Evolutionary conservation across 1,140 invertebrate species (phyloP), one percentile per base, ranked within the genome.

Genomic region (Pentalonia nigronervosa): DNA sequence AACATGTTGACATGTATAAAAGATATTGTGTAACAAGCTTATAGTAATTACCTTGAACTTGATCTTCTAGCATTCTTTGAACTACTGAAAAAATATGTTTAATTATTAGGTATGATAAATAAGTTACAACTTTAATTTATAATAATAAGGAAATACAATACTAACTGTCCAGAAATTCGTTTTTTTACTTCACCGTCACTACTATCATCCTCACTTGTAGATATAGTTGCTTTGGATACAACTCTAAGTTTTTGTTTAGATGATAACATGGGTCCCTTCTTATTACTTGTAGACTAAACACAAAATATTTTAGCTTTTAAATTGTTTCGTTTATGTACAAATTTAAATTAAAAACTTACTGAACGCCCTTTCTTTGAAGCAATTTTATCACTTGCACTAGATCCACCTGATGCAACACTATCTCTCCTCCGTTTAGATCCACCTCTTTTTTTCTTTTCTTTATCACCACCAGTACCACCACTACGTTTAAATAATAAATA

Each of bases 191-290:
- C 96, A 94, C 96, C 95, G 76, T 96, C 96, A 94, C 98, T 98
- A 89, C 97, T 98, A 90, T 99, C 98, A 1, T 98, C 98, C 94
- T 99, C 98, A 94, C 98, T 98, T 0, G 98, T 99, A 0, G 98
- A 99, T 93, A 99, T 99, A 1, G 98, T 98, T 94, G 98, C 98
- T 95, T 99, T 99, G 0, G 98, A 99, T 0, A 99, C 97, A 94
- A 99, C 97, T 95, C 98, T 97, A 36, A 97, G 96, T 88, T 98
- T 97, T 95, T 98, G 98, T 95, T 98, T 98, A 9, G 97, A 96
- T 84, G 97, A 96, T 45, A 95, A 94, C 94, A 93, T 45, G 1
- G 91, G 91, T 34, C n/a, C 89, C n/a, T 93, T 93, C 34, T 84
- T 93, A 93, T 93, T 93, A 56, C 81, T 93, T 21, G n/a, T 4